phyloP scores from a whole-genome alignment of 1,140 invertebrate genomes.

The Coenobita brevimanus region DNA sequence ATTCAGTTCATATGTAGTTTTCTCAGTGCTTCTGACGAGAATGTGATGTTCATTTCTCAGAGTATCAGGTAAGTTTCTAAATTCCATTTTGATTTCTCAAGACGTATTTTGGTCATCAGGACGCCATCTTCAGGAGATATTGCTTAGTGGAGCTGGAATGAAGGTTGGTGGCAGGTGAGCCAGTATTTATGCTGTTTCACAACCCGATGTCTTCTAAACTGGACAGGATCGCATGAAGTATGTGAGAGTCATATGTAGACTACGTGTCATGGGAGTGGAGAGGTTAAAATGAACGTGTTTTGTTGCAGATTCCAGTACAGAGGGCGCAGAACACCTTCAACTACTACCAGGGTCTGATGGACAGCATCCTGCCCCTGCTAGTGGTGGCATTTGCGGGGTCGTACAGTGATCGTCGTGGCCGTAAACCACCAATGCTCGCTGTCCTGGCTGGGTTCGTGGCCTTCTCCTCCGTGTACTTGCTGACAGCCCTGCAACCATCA shows the following conservation, averaged over 20 bases:
- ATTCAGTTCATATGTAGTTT: too few relatives aligned
- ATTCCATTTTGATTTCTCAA: too few relatives aligned
- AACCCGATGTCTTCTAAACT: too few relatives aligned
- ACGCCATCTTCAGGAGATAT: too few relatives aligned
- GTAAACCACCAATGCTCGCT: conserved; percentile 72
- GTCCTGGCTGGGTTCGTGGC: conserved; percentile 72
- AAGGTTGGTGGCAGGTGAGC: not conserved
- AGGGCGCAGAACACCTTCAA: conserved; percentile 57
- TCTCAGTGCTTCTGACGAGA: too few relatives aligned
- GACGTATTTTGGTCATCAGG: too few relatives aligned
- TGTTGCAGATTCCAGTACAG: conserved; percentile 50
- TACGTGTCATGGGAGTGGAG: not conserved
- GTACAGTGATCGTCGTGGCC: conserved; percentile 69
- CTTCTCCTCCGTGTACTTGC: conserved; percentile 69
- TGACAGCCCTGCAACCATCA: conserved; percentile 68
- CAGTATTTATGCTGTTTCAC: too few relatives aligned
- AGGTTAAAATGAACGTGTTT: not conserved
- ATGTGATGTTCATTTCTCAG: too few relatives aligned
- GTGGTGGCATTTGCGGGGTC: conserved; percentile 71
- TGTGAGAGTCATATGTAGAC: not conserved
- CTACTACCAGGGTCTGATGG: conserved; percentile 65
- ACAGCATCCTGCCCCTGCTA: conserved; percentile 51
- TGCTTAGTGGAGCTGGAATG: not conserved
- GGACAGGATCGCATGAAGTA: not conserved
- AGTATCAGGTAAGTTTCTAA: too few relatives aligned